A percentile compares a stretch with the other conserved stretches of the same genome.
Conservation (phyloP, 2,888 invertebrate genomes). For the Dicycla oo region DNA sequence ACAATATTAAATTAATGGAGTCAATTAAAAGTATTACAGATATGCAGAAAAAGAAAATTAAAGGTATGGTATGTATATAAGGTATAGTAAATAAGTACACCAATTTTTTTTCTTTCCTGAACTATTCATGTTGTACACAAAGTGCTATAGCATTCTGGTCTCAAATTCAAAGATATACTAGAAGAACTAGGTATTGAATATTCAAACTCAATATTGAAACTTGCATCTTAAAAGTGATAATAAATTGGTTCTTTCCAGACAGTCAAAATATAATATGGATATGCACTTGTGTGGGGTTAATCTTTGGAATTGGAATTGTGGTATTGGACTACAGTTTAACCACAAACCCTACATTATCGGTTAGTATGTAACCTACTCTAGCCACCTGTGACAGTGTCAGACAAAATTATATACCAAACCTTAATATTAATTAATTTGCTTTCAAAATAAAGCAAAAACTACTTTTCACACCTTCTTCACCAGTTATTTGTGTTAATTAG, state of each 20-base stretch:
- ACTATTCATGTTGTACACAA: not conserved
- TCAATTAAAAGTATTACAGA: conserved; percentile 91
- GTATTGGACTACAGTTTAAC: conserved; percentile 93
- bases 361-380: conserved; percentile 78
- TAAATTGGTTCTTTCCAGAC: conserved; percentile 83
- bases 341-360: conserved; percentile 91
- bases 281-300: conserved; percentile 93
- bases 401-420: not conserved
- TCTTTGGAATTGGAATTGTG: conserved; percentile 92
- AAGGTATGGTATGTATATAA: conserved; percentile 86
- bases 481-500: not conserved
- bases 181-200: not conserved
- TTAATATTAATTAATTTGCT: not conserved
- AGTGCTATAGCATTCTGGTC: not conserved
- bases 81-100: no score
- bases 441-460: no score
- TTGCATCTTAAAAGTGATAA: not conserved
- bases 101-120: not conserved
- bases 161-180: not conserved
- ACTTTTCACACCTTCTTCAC: not conserved
- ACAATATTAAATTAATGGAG: conserved; percentile 91
- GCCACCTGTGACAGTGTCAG: not conserved
- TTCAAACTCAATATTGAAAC: not conserved
- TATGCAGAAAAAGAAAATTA: conserved; percentile 90
- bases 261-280: conserved; percentile 94